Percentiles rank a stretch among this genome's conserved stretches.
These are phyloP conservation scores for Pollenia griseotomentosa DNA, from an alignment of 2,888 invertebrate species.

Conservation along the genomic window DNA sequence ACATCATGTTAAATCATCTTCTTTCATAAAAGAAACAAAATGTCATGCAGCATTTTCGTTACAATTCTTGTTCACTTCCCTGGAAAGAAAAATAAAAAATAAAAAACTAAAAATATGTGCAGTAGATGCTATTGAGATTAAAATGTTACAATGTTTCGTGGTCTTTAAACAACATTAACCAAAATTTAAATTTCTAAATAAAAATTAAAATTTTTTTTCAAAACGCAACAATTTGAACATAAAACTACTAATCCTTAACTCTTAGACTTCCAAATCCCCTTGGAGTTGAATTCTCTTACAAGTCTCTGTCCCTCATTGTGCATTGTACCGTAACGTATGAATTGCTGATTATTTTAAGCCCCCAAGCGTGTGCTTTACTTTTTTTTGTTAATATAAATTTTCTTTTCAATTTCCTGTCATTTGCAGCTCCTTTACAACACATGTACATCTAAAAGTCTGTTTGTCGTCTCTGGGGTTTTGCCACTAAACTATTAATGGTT, in stretches of 20 bases:
- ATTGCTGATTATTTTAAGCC: conserved; percentile 7
- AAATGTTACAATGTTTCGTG: background rate
- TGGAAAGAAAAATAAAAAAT: background rate
- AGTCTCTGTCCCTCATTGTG: background rate
- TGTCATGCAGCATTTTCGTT: conserved; percentile 1
- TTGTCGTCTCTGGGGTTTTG: background rate
- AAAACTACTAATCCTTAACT: no score
- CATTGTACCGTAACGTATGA: background rate
- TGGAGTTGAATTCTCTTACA: no score
- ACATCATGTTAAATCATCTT: background rate
- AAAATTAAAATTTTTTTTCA: no score
- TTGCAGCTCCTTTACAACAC: no score
- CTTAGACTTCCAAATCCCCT: no score
- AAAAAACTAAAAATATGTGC: background rate
- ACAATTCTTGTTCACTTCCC: background rate
- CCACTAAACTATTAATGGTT: conserved; percentile 28
- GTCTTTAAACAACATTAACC: no score
- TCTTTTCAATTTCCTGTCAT: background rate
- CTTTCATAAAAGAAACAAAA: background rate
- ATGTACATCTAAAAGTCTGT: background rate
- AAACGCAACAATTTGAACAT: no score
- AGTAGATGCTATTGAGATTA: background rate
- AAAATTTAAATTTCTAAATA: no score
- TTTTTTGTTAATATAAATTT: background rate
- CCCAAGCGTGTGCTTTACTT: background rate